Evolutionary conservation across 2,113 vertebrate species (phyloP), one percentile per base, ranked within the genome.

Genomic region (Dromas ardeola): DNA sequence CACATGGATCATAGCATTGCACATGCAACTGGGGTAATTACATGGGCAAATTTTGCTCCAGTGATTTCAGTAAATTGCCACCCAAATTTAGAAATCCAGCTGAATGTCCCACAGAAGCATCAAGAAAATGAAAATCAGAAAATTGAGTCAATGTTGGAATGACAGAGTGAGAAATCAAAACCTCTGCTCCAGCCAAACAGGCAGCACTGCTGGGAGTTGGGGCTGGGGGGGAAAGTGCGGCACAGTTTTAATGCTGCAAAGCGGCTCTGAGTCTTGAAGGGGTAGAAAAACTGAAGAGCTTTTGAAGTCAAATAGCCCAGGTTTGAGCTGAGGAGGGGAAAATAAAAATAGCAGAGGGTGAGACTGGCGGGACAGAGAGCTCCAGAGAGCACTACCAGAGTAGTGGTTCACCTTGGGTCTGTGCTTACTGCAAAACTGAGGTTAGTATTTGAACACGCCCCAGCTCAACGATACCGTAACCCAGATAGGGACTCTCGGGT

Each of bases 1-100:
- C 59, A 59, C 45, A 36, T 72, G 23, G 23, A 50, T 91, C 58
- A 47, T 76, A 26, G 73, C 81, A 95, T 80, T 91, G 94, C 72
- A 42, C 59, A 42, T 18, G 55, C 74, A 74, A 29, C 81, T 95
- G 67, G 50, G 55, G 59, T 95, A 95, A 95, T 90, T 96, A 95
- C 42, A 45, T 0, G 22, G 65, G 53, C 81, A 94, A 93, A 93
- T 87, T 72, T 93, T 91, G 70, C 81, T 91, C 67, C 67, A 22
- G 45, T 77, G 56, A n/a, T 83, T 97, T 91, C 81, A 90, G 42
- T 11, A 88, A 91, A 91, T 82, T 82, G 74, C 38, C 65, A 52
- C 47, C 73, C 58, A 76, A 84, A 89, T 89, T 95, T 84, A 78
- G 63, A 89, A 88, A 92, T 32, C 40, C 45, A 45, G 25, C 43